A percentile compares a stretch with the other conserved stretches of the same genome.
Evolutionary conservation across 2,113 vertebrate genomes (phyloP).

Genomic region (Anarhynchus alexandrinus): DNA sequence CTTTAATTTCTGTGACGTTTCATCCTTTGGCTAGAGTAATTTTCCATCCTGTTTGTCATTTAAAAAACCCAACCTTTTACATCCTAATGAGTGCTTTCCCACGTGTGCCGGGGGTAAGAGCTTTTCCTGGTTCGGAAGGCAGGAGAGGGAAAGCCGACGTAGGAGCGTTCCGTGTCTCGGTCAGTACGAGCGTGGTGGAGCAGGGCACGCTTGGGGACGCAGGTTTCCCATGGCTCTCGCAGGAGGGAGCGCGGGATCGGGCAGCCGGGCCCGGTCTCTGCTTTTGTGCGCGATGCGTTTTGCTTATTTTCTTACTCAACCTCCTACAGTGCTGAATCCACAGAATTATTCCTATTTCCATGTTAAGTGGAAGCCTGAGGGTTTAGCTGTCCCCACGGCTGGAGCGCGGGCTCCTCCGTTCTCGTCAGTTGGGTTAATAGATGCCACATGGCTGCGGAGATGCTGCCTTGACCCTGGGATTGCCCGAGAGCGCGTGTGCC

Average conservation of each 20-base stretch:
- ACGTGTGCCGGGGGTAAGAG: not conserved
- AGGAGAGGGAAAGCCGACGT: not conserved
- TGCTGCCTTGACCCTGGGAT: not conserved
- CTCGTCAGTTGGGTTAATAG: not conserved
- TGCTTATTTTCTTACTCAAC: not conserved
- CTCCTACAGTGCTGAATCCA: not conserved
- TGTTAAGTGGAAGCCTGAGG: not conserved
- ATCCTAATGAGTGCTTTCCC: not conserved
- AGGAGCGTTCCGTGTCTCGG: not conserved
- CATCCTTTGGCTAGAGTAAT: not conserved
- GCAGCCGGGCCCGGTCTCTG: not conserved
- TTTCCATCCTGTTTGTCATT: not conserved
- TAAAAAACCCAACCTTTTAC: not conserved
- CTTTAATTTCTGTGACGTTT: not conserved
- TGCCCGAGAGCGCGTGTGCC: not conserved
- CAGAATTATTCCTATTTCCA: not conserved
- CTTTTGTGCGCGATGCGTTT: not conserved
- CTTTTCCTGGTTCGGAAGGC: not conserved
- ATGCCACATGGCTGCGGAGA: not conserved
- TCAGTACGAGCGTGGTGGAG: rapidly evolving
- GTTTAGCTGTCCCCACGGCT: not conserved
- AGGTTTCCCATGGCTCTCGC: not conserved
- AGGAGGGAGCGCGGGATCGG: not conserved
- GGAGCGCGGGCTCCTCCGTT: not conserved
- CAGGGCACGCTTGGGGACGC: not conserved